Evolutionary conservation across 2,113 vertebrate species (phyloP).

Genomic region (Ochotona curzoniae): DNA sequence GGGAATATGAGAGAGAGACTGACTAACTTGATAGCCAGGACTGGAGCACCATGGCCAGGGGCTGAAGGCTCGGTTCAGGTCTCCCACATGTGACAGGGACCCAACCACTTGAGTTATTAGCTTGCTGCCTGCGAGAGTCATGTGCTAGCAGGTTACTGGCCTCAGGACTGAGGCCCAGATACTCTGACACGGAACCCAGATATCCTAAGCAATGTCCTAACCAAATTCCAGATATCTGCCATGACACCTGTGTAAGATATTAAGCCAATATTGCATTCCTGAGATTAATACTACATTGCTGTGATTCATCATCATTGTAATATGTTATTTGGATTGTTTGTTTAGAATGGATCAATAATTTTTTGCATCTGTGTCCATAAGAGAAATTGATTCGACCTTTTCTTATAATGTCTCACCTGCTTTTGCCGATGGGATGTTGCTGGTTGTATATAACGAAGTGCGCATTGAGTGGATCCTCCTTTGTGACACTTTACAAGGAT

Average conservation of each 20-base stretch:
- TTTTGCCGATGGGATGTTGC: not conserved
- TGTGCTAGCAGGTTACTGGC: no score
- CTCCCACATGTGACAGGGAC: no score
- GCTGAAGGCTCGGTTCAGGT: no score
- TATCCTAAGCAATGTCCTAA: no score
- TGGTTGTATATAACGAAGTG: not conserved
- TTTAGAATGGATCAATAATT: not conserved
- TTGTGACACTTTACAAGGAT: not conserved
- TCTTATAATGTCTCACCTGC: not conserved
- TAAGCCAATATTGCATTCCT: conserved; percentile 1
- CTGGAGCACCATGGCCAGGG: no score
- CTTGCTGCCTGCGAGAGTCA: no score
- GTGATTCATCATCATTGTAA: not conserved
- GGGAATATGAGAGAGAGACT: not conserved
- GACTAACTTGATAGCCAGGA: no score
- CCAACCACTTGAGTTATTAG: no score
- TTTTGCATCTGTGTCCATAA: not conserved
- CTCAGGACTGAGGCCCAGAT: no score
- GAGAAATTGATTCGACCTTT: not conserved
- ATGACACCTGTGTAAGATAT: not conserved
- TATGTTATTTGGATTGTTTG: not conserved
- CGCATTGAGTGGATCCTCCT: not conserved
- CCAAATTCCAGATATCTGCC: no score
- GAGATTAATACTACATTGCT: not conserved
- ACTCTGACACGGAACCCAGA: no score